phyloP scores from a whole-genome alignment of 35 echinoderm and acorn worm genomes.

The Heliocidaris tuberculata region DNA sequence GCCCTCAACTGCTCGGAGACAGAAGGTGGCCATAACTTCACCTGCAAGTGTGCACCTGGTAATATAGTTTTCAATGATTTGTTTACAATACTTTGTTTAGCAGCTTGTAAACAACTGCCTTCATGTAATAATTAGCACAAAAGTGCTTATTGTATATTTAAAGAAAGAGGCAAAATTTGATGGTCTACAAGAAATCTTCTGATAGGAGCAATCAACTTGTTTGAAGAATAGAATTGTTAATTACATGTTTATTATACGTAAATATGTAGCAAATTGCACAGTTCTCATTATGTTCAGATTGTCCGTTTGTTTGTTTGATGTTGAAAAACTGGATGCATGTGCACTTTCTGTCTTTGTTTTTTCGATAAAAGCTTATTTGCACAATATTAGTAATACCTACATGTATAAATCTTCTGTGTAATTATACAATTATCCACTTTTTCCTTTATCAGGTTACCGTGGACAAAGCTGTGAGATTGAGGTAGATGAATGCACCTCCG shows the following conservation, averaged over 20 bases:
- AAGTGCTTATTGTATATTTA: no score
- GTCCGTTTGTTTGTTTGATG: no score
- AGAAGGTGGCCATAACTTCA: conserved; percentile 69
- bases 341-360: neutral
- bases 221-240: no score
- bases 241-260: no score
- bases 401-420: neutral
- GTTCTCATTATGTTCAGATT: no score
- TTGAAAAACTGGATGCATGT: no score
- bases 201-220: no score
- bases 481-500: conserved; percentile 53
- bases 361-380: neutral
- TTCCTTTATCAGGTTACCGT: conserved; percentile 44
- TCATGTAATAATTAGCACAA: no score
- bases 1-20: conserved; percentile 63
- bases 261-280: no score
- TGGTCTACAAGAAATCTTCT: no score
- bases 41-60: conserved; percentile 72
- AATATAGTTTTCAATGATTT: neutral
- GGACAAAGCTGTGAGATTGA: conserved; percentile 68
- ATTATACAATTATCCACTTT: neutral
- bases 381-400: neutral
- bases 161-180: no score
- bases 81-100: neutral
- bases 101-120: no score